Evolutionary conservation across 2,797 vertebrate genomes (phyloP).

Genomic region (Acanthurus tractus): DNA sequence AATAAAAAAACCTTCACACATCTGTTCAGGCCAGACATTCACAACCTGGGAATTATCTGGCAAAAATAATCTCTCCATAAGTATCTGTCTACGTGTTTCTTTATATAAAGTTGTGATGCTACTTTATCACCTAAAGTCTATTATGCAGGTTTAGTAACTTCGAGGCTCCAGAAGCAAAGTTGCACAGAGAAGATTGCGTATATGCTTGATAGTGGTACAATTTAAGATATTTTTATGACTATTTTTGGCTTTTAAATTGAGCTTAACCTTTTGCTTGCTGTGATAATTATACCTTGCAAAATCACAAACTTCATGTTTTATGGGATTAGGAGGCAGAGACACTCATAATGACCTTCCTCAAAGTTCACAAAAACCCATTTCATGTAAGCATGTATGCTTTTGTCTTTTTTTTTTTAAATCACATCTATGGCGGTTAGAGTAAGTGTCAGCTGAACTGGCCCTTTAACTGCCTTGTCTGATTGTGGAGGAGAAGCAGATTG

Average conservation of each 20-base stretch:
- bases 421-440: neutral
- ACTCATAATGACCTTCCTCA: neutral
- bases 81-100: neutral
- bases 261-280: neutral
- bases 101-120: neutral
- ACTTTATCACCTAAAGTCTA: neutral
- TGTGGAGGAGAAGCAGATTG: slow-evolving; percentile 11
- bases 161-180: neutral
- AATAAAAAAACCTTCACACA: neutral
- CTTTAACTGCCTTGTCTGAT: slow-evolving; percentile 3
- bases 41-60: neutral
- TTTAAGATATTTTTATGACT: slow-evolving; percentile 11
- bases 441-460: neutral
- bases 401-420: no score
- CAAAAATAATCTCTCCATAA: neutral
- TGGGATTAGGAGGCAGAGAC: neutral
- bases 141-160: slow-evolving; percentile 4
- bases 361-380: neutral
- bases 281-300: neutral
- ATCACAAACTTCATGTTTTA: neutral
- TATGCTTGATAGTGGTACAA: slow-evolving; percentile 19
- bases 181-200: slow-evolving; percentile 16
- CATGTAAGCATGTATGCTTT: neutral
- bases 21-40: slow-evolving; percentile 7
- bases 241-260: slow-evolving; percentile 8